A percentile compares a stretch with the other conserved stretches of the same genome.
These are phyloP conservation scores for Chunga burmeisteri DNA, from an alignment of 2,113 vertebrate genomes.

Conservation along the genomic window DNA sequence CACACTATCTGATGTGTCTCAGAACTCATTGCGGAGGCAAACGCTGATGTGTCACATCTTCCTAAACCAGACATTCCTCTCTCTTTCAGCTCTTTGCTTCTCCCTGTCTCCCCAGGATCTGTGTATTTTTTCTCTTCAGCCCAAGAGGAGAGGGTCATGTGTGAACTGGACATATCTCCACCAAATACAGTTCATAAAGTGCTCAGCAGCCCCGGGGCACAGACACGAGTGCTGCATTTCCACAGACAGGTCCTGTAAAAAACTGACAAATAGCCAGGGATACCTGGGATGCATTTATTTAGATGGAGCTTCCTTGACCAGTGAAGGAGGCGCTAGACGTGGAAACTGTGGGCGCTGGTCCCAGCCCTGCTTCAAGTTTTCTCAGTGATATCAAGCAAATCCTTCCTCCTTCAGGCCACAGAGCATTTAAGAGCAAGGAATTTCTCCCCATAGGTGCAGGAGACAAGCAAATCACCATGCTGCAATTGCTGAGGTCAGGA, in stretches of 20 bases:
- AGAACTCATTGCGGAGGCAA: background rate
- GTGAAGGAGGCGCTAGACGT: too few species aligned
- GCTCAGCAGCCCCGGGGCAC: background rate
- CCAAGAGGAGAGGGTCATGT: background rate
- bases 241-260: background rate
- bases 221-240: background rate
- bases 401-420: background rate
- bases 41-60: fast-evolving
- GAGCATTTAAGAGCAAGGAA: background rate
- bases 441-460: background rate
- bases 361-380: background rate
- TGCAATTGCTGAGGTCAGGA: background rate
- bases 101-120: background rate
- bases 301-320: background rate
- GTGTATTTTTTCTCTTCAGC: background rate
- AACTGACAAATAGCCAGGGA: too few species aligned
- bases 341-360: background rate
- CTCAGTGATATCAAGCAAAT: background rate
- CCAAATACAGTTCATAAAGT: background rate
- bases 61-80: background rate
- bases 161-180: background rate
- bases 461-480: background rate
- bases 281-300: background rate
- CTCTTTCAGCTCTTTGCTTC: background rate
- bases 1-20: background rate